Base-by-base conservation (phyloP, 1,140 invertebrate species). In the Drosophila teissieri region DNA sequence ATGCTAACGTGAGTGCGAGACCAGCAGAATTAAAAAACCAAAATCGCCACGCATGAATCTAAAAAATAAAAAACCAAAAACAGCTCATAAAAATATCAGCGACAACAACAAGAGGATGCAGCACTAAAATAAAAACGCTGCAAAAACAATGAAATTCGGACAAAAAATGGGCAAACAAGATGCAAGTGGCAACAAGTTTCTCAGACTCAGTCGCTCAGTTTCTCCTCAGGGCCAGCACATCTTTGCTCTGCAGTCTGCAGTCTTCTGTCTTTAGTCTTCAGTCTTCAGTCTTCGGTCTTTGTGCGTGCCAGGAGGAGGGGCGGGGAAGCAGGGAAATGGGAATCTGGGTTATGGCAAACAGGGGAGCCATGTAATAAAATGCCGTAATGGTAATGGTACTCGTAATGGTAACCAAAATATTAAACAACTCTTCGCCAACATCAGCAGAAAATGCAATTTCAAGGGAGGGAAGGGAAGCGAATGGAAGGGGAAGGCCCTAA, bases 21-120 rank as follows among this genome's bases (percentile, higher is more conserved):
- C 73, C 65, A 82, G 83, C 83, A 73, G 22, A 88, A 78, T 78
- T 75, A 53, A 85, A 82, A 83, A 82, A 75, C 24, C 45, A 44
- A 86, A 86, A 69, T 78, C 37, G 81, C 77, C 81, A 85, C 73
- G 77, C 80, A 80, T 70, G 40, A 70, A 62, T 44, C 51, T 24
- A 42, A 65, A 62, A 67, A 78, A 10, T 10, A 76, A 63, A 75
- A 46, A n/a, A 3, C 22, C 17, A n/a, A 22, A 40, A 55, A 62
- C 45, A 53, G 55, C 5, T 8, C 4, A 15, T 15, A 65, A 65
- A 51, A 67, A 63, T 61, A n/a, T 3, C 8, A 11, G n/a, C 27
- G 14, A 49, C 46, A 51, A 51, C 48, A 51, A 51, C 48, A 51
- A 17, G 51, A 52, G 54, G 78, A 63, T 79, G 74, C 76, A 85